Evolutionary conservation across 1,140 invertebrate genomes (phyloP).

Genomic region (Sminthurinus signatus): DNA sequence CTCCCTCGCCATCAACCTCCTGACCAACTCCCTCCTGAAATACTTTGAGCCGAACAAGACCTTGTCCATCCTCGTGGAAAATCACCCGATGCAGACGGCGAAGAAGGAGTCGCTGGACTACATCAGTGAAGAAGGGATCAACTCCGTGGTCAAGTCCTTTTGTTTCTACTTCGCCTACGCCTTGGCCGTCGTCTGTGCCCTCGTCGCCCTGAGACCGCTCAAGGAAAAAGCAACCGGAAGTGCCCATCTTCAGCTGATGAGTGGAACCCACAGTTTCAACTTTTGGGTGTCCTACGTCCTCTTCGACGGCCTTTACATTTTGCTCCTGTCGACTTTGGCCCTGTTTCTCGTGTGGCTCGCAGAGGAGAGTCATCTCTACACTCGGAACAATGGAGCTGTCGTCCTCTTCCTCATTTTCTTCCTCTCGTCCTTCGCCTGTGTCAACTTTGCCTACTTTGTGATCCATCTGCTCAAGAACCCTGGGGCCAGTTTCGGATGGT

Average conservation of each 20-base stretch:
- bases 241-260: not conserved
- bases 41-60: not conserved
- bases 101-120: not conserved
- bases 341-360: not conserved
- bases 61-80: not conserved
- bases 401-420: not conserved
- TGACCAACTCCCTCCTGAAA: conserved; percentile 1
- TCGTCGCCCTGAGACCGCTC: not conserved
- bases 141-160: not conserved
- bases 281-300: conserved; percentile 8
- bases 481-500: conserved; percentile 4
- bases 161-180: conserved; percentile 7
- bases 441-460: conserved; percentile 6
- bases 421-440: not conserved
- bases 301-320: conserved; percentile 2
- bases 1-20: conserved; percentile 8
- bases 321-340: not conserved
- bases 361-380: not conserved
- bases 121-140: not conserved
- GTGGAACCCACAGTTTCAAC: not conserved
- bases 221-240: conserved; percentile 1
- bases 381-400: not conserved
- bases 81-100: conserved; percentile 7
- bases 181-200: conserved; percentile 9
- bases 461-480: conserved; percentile 9